A percentile compares a stretch with the other conserved stretches of the same genome.
Conservation (phyloP, 2,797 vertebrate genomes). For the Tokudaia muenninki region DNA sequence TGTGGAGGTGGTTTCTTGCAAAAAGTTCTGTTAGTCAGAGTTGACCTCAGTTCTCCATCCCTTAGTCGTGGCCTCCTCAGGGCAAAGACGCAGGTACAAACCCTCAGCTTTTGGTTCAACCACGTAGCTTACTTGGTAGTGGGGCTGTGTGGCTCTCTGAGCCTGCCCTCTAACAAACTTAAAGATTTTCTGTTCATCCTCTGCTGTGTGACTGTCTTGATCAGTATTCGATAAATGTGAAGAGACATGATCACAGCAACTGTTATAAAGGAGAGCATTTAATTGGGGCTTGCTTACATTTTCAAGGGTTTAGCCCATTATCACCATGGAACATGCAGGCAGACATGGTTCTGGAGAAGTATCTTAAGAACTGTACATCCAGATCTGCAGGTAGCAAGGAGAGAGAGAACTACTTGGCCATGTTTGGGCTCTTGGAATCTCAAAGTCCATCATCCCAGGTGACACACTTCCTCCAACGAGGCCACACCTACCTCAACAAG, state of each 20-base stretch:
- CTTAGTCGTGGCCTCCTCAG: accelerated
- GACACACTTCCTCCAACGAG: neutral
- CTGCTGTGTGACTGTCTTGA: neutral
- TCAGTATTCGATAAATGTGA: neutral
- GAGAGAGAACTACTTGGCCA: neutral
- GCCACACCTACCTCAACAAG: neutral
- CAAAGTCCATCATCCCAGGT: neutral
- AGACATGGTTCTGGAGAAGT: neutral
- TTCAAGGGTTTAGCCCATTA: neutral
- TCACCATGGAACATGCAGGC: neutral
- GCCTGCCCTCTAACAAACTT: neutral
- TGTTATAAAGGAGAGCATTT: neutral
- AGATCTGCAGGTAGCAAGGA: too few relatives aligned
- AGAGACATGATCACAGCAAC: neutral
- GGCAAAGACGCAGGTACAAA: accelerated
- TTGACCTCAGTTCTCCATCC: neutral
- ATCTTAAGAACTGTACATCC: neutral
- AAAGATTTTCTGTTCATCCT: neutral
- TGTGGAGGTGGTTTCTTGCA: accelerated
- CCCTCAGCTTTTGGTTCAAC: neutral
- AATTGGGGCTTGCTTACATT: neutral
- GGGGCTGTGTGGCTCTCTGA: too few relatives aligned
- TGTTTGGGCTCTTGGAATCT: neutral
- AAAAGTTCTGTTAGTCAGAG: neutral
- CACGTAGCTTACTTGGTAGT: neutral